Evolutionary conservation across 2,797 vertebrate species (phyloP), one percentile per base, ranked within the genome.

Genomic region (Pygocentrus nattereri): DNA sequence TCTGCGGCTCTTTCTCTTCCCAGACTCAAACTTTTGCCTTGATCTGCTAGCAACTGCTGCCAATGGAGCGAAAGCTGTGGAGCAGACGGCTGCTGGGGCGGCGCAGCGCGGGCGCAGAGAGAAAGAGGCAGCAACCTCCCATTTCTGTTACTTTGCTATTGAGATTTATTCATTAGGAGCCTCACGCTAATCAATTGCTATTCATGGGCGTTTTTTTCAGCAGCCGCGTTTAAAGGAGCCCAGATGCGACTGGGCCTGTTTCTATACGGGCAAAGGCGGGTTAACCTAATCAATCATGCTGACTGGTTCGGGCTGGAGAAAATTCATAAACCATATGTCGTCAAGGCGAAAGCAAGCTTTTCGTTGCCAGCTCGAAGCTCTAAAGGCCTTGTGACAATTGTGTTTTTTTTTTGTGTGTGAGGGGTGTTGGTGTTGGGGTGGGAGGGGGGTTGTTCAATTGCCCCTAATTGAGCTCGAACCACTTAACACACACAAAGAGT

Each of bases 211-310:
- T 88, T 89, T 83, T 88, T 89, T 58, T 58, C 85, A 92, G 93
- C 92, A 92, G 89, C 89, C 89, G 75, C 88, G 84, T 83, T 84
- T 78, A 87, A 73, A 83, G 89, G 88, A 88, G 89, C 93, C 92
- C 94, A 95, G 95, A 95, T 95, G 94, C 92, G 73, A 83, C 67
- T 90, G 91, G 89, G 90, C 90, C 92, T 93, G 93, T 94, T 93
- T 91, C 89, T 92, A 90, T 86, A 64, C 85, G 74, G 41, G 87
- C 87, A 88, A 89, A 93, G 94, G 93, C 92, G 93, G 92, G 93
- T 93, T 93, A 91, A 92, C 90, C 93, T 92, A 94, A 95, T 95
- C 94, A 95, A 95, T 95, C 95, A 95, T 86, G 90, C 91, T 91
- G 89, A 93, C 92, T 88, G 90, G 93, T 92, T 89, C 93, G 93